phyloP scores from a whole-genome alignment of 2,888 invertebrate species.

The Ochlodes sylvanus region DNA sequence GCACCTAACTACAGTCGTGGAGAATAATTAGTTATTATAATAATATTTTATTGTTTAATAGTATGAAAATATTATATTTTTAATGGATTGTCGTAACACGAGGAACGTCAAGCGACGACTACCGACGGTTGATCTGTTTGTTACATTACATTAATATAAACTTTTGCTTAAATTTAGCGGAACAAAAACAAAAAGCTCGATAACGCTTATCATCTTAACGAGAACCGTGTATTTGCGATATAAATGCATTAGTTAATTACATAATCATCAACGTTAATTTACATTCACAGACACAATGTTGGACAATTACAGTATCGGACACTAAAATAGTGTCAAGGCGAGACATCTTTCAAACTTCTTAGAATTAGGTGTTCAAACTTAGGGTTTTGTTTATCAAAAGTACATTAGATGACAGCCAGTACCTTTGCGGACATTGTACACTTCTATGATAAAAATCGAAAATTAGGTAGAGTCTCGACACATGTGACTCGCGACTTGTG shows the following conservation, averaged over 20 bases:
- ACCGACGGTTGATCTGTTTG: constrained; percentile 38
- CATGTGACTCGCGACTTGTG: neutral
- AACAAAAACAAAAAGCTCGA: constrained; percentile 50
- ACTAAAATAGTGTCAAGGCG: neutral
- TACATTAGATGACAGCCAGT: too few species aligned
- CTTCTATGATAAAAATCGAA: too few species aligned
- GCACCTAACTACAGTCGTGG: constrained; percentile 24
- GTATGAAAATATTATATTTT: constrained; percentile 50
- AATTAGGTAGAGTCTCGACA: neutral
- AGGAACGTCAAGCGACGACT: constrained; percentile 51
- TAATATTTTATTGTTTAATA: constrained; percentile 38
- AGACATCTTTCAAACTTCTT: too few species aligned
- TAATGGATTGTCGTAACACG: constrained; percentile 44
- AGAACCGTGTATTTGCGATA: constrained; percentile 66
- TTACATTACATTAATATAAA: constrained; percentile 21
- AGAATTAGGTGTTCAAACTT: too few species aligned
- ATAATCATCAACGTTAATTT: constrained; percentile 49
- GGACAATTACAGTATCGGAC: neutral
- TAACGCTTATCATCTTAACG: constrained; percentile 46
- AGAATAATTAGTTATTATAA: constrained; percentile 29
- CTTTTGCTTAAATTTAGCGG: constrained; percentile 46
- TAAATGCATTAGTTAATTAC: constrained; percentile 75
- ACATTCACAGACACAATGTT: constrained; percentile 36
- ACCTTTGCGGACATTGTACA: too few species aligned
- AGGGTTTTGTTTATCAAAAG: too few species aligned